These are phyloP conservation scores for Crocidura indochinensis DNA, from an alignment of 2,797 vertebrate species.

Conservation along the genomic window DNA sequence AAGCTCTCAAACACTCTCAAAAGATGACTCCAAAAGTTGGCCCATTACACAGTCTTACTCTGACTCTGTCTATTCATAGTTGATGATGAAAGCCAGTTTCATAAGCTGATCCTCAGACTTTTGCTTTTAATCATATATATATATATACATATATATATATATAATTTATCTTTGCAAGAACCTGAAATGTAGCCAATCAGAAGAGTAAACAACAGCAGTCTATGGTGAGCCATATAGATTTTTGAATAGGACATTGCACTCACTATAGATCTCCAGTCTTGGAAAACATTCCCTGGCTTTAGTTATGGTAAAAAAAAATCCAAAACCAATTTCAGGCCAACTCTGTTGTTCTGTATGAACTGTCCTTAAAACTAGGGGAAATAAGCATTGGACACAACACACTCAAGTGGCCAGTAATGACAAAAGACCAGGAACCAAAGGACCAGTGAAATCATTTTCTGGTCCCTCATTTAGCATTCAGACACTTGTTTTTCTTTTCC, in stretches of 20 bases:
- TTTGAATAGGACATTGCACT: too few relatives aligned
- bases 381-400: too few relatives aligned
- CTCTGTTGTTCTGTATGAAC: background rate
- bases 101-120: too few relatives aligned
- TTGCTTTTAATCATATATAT: background rate
- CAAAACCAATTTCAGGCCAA: too few relatives aligned
- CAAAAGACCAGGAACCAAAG: background rate
- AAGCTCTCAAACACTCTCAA: background rate
- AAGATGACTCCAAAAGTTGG: background rate
- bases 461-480: fast-evolving
- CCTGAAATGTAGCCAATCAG: background rate
- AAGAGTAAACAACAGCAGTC: background rate
- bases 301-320: background rate
- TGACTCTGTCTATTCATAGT: too few relatives aligned
- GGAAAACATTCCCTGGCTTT: background rate
- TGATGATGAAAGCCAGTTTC: too few relatives aligned
- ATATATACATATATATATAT: too few relatives aligned
- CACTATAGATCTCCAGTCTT: background rate
- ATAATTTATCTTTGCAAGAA: background rate
- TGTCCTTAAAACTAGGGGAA: too few relatives aligned
- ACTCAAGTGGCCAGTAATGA: too few relatives aligned
- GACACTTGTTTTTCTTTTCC: too few relatives aligned
- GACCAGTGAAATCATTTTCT: too few relatives aligned
- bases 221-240: fast-evolving
- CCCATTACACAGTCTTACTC: background rate